These are phyloP conservation scores for Sebastes hubbsi DNA, from an alignment of 2,797 vertebrate species.

Conservation along the genomic window DNA sequence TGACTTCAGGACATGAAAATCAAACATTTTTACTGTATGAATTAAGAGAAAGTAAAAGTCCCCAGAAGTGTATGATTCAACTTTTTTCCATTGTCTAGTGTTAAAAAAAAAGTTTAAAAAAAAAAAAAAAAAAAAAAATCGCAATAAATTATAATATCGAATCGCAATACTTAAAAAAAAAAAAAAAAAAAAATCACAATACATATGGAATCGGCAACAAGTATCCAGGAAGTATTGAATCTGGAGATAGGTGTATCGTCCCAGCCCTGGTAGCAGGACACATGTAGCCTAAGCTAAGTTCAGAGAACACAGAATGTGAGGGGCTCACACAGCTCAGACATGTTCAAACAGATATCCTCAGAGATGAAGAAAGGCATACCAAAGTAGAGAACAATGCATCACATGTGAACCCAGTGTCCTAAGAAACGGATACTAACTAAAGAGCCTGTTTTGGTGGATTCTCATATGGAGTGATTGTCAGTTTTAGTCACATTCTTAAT, in stretches of 20 bases:
- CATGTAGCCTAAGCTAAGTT: not conserved
- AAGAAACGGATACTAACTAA: not conserved
- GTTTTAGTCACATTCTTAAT: not conserved
- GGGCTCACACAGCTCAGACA: slow-evolving; percentile 35
- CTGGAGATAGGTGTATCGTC: no score
- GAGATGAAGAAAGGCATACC: slow-evolving; percentile 25
- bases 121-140: no score
- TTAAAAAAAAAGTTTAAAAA: no score
- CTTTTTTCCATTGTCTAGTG: no score
- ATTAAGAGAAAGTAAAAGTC: no score
- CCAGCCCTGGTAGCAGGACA: not conserved
- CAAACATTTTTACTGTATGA: no score
- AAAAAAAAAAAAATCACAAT: no score
- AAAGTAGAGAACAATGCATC: not conserved
- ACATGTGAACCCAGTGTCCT: not conserved
- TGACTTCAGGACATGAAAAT: no score
- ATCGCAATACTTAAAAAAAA: no score
- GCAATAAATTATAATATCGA: no score
- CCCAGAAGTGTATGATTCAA: not conserved
- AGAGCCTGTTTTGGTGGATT: not conserved
- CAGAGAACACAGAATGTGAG: not conserved
- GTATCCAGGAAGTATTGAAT: no score
- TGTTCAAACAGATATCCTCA: slow-evolving; percentile 59
- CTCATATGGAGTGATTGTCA: not conserved
- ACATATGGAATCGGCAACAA: no score